phyloP scores from a whole-genome alignment of 92 coral and sea anemone genomes.

The Pocillopora grandis region DNA sequence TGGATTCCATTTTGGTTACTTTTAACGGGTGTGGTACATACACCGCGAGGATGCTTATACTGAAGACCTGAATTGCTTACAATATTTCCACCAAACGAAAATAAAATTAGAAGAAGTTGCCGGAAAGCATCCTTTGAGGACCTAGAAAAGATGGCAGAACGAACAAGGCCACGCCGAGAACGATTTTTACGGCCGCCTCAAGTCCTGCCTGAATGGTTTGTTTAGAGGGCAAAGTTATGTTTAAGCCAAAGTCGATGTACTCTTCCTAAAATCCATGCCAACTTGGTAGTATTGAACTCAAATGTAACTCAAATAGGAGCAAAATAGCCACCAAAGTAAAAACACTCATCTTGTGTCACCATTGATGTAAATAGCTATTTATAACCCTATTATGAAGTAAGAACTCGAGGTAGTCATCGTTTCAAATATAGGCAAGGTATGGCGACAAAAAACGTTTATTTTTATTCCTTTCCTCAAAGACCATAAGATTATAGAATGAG shows the following conservation, averaged over 20 bases:
- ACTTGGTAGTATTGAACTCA: conserved; percentile 24
- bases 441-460: background rate
- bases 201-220: conserved; percentile 39
- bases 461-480: background rate
- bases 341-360: no score
- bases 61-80: conserved; percentile 32
- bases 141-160: conserved; percentile 35
- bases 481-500: background rate
- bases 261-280: conserved; percentile 26
- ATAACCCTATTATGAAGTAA: no score
- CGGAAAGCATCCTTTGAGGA: conserved; percentile 31
- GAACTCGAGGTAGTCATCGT: no score
- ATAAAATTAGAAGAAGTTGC: conserved; percentile 37
- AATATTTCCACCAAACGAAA: conserved; percentile 37
- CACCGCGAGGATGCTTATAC: conserved; percentile 31
- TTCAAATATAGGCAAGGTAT: background rate
- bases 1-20: conserved; percentile 30
- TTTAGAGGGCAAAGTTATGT: conserved; percentile 28
- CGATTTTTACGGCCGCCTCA: conserved; percentile 41
- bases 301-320: conserved; percentile 29
- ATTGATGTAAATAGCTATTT: no score
- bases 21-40: conserved; percentile 27
- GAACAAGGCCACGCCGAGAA: conserved; percentile 32
- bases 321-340: background rate
- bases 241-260: conserved; percentile 32